phyloP scores from a whole-genome alignment of 2,113 vertebrate genomes.

The Cricetomys ansorgei region DNA sequence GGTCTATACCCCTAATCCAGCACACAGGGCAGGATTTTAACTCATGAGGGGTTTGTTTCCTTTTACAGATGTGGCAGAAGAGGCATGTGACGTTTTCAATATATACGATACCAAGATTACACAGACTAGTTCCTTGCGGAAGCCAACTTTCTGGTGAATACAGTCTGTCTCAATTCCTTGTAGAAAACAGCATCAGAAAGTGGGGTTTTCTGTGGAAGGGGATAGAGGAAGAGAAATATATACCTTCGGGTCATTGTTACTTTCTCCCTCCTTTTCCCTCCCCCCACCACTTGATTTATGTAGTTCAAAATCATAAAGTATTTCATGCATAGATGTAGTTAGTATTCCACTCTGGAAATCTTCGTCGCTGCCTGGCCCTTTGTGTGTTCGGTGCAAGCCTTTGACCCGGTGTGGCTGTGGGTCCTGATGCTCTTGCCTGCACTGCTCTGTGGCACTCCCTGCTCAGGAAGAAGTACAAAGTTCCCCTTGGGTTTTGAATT shows the following conservation, averaged over 20 bases:
- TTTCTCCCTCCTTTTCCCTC: neutral
- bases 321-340: neutral
- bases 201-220: neutral
- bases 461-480: neutral
- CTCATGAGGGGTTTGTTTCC: neutral
- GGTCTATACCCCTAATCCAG: neutral
- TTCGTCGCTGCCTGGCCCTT: neutral
- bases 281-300: neutral
- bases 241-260: too few species aligned
- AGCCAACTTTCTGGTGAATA: neutral
- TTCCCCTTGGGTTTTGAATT: neutral
- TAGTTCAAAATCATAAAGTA: neutral
- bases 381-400: neutral
- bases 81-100: neutral
- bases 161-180: neutral
- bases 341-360: too few species aligned
- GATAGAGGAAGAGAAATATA: too few species aligned
- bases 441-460: accelerated
- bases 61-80: neutral
- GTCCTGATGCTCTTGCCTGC: accelerated
- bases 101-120: neutral
- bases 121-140: neutral
- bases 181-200: neutral
- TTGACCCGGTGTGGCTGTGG: neutral
- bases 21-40: too few species aligned